Evolutionary conservation across 2,797 vertebrate genomes (phyloP).

Genomic region (Triplophysa bombifrons): DNA sequence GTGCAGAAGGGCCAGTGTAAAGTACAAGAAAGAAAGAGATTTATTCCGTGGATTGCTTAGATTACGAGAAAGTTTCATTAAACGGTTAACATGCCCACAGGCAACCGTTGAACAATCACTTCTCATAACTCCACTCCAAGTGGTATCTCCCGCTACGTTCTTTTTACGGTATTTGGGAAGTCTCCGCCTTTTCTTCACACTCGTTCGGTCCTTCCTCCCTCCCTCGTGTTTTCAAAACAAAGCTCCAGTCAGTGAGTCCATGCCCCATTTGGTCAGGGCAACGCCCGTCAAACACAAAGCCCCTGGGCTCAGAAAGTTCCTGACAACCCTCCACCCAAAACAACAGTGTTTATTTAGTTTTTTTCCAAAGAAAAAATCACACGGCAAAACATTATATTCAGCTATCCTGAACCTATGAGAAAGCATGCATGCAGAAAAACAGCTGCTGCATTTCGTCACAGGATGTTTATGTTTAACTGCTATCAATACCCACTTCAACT

Average conservation of each 20-base stretch:
- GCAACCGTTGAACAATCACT: slow-evolving; percentile 36
- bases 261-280: slow-evolving; percentile 47
- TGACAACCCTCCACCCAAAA: slow-evolving; percentile 43
- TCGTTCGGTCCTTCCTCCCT: slow-evolving; percentile 42
- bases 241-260: slow-evolving; percentile 54
- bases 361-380: slow-evolving; percentile 32
- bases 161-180: slow-evolving; percentile 55
- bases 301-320: slow-evolving; percentile 51
- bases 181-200: slow-evolving; percentile 49
- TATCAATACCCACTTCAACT: slow-evolving; percentile 47
- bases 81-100: slow-evolving; percentile 7
- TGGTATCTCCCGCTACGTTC: slow-evolving; percentile 40
- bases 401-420: slow-evolving; percentile 56
- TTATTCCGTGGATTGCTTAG: slow-evolving; percentile 35
- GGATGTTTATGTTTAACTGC: slow-evolving; percentile 54
- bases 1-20: not conserved
- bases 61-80: slow-evolving; percentile 40
- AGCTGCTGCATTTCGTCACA: slow-evolving; percentile 27
- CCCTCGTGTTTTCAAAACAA: slow-evolving; percentile 53
- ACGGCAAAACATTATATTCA: slow-evolving; percentile 43
- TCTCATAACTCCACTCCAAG: slow-evolving; percentile 30
- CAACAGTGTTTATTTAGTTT: slow-evolving; percentile 47
- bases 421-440: slow-evolving; percentile 22
- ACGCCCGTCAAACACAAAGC: slow-evolving; percentile 61
- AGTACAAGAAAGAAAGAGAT: not conserved